Conservation (phyloP, 2,888 invertebrate genomes). For the Temnothorax ravouxi region DNA sequence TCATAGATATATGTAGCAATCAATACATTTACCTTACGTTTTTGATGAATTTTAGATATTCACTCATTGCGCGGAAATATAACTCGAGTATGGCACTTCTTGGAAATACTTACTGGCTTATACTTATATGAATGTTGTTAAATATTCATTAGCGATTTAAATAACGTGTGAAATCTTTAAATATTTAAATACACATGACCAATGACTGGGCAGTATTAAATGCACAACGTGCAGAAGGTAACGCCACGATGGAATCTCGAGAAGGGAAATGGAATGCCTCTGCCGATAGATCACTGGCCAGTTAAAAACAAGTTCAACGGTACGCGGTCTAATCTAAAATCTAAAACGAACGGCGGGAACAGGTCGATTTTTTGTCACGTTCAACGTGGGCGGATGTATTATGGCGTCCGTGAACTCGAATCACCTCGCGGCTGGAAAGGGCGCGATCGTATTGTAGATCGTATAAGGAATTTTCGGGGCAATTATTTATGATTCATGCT, state of each 20-base stretch:
- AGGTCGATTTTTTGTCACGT: slow-evolving; percentile 55
- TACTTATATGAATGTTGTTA: background rate
- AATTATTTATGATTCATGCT: slow-evolving; percentile 40
- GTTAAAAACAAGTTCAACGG: slow-evolving; percentile 57
- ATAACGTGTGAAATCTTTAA: slow-evolving; percentile 43
- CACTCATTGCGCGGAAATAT: background rate
- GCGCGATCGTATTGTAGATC: slow-evolving; percentile 46
- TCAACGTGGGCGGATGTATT: slow-evolving; percentile 52
- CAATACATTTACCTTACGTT: background rate
- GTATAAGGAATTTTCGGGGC: slow-evolving; percentile 38
- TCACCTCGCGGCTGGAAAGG: slow-evolving; percentile 46
- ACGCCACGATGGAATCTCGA: slow-evolving; percentile 62
- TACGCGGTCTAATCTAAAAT: slow-evolving; percentile 52
- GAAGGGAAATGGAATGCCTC: slow-evolving; percentile 65
- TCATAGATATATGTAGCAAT: slow-evolving; percentile 7
- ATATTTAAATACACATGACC: slow-evolving; percentile 46
- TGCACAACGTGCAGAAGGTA: slow-evolving; percentile 14
- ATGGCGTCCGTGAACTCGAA: slow-evolving; percentile 54
- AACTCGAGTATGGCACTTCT: background rate
- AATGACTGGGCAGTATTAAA: slow-evolving; percentile 36
- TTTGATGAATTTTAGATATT: slow-evolving; percentile 18
- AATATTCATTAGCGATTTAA: slow-evolving; percentile 45
- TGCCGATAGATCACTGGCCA: slow-evolving; percentile 65
- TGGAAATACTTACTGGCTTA: background rate
- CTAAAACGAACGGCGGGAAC: slow-evolving; percentile 53